These are phyloP conservation scores for Augiades crinisus DNA, from an alignment of 2,888 invertebrate species.

Conservation along the genomic window DNA sequence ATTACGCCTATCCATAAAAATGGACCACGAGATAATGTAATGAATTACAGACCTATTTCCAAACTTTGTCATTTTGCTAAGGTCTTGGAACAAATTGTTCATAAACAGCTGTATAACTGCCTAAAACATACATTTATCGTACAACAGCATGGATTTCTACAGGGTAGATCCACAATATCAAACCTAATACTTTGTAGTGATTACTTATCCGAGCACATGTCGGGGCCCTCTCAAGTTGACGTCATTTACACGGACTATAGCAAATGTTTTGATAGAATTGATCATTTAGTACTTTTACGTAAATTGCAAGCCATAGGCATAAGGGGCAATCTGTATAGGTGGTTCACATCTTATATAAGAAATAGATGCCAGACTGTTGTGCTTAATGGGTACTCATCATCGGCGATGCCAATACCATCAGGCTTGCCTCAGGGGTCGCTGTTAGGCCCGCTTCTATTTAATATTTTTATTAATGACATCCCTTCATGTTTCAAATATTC, in stretches of 20 bases:
- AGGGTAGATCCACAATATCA: background rate
- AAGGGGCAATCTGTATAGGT: background rate
- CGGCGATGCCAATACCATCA: conserved; percentile 9
- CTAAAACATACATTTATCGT: conserved; percentile 2
- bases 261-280: conserved; percentile 1
- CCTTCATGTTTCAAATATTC: conserved; percentile 15
- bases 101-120: background rate
- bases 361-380: conserved; percentile 18
- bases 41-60: conserved; percentile 11
- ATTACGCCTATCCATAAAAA: conserved; percentile 9
- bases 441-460: conserved; percentile 27
- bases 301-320: background rate
- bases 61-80: conserved; percentile 15
- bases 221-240: background rate
- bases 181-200: background rate
- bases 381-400: conserved; percentile 7
- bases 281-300: background rate
- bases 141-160: background rate
- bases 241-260: conserved; percentile 1
- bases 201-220: background rate
- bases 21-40: background rate
- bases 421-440: conserved; percentile 28
- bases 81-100: background rate
- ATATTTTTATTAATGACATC: conserved; percentile 28
- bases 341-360: background rate